Evolutionary conservation across 2,888 invertebrate species (phyloP), one percentile per base, ranked within the genome.

Genomic region (Papilio protenor): DNA sequence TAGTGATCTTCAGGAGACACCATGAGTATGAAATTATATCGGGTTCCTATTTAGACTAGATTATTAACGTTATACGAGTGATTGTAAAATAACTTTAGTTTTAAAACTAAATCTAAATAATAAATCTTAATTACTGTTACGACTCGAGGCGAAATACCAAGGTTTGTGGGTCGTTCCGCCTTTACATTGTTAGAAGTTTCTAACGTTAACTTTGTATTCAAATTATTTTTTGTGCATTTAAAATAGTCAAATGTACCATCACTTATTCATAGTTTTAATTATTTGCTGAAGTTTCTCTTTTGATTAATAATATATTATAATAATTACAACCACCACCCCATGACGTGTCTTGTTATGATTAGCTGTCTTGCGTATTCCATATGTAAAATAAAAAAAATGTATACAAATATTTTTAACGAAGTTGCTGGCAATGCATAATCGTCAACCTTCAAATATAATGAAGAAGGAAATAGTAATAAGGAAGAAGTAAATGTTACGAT

Each of bases 101-200:
- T 33, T 27, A 21, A 33, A 64, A 64, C 3, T 10, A 33, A 40
- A 40, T 64, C 33, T n/a, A 33, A 3, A 27, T 4, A 16, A 33
- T 52, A n/a, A 14, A 61, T 64, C 40, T 66, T 66, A 66, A 66
- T 66, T 66, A 66, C 66, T 11, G 12, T 66, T 33, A 40, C 10
- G n/a, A 3, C 23, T 40, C 66, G 40, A 66, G 66, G 66, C 66
- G 3, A 66, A 66, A 66, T 66, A 11, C 66, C 66, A 40, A 66
- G 66, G 66, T 40, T 66, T 66, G 66, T 66, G 40, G 66, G 66
- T 66, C 66, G 66, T 66, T 66, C 33, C 66, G 66, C 66, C 66
- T 66, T n/a, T 66, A 40, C 66, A 66, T 66, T 66, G 66, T 66
- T 66, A 66, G 40, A 66, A 18, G 66, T 40, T 66, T 40, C 64